A percentile compares a stretch with the other conserved stretches of the same genome.
These are phyloP conservation scores for Lagodon rhomboides DNA, from an alignment of 2,797 vertebrate species.

Conservation along the genomic window DNA sequence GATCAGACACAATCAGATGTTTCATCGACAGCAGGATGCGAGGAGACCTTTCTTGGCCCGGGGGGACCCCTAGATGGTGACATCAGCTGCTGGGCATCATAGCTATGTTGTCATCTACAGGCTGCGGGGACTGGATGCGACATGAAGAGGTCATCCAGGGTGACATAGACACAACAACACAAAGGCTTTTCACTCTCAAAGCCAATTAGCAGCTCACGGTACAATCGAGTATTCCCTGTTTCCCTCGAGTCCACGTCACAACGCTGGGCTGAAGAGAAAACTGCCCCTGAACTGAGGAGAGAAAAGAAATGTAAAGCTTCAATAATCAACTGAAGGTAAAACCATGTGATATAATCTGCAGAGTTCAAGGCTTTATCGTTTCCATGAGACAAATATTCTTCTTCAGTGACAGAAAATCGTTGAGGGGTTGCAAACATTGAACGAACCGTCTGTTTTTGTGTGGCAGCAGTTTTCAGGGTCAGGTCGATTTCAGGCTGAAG, in stretches of 20 bases:
- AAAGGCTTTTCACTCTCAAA: slow-evolving; percentile 32
- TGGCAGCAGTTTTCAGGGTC: not conserved
- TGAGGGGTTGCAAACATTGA: not conserved
- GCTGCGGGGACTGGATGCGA: slow-evolving; percentile 17
- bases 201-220: not conserved
- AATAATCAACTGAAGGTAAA: not conserved
- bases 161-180: slow-evolving; percentile 39
- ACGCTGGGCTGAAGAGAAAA: not conserved
- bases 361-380: not conserved
- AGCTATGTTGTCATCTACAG: slow-evolving; percentile 58
- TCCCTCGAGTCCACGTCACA: not conserved
- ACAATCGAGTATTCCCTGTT: not conserved
- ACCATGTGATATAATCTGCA: not conserved
- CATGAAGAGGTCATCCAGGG: slow-evolving; percentile 55
- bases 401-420: not conserved
- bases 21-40: slow-evolving; percentile 32
- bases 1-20: slow-evolving; percentile 13
- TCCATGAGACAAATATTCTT: not conserved
- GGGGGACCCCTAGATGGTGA: slow-evolving; percentile 33
- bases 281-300: not conserved
- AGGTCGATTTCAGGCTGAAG: not conserved
- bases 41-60: slow-evolving; percentile 8
- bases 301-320: not conserved
- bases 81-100: slow-evolving; percentile 59
- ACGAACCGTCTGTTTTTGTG: not conserved